Percentiles rank a stretch among this genome's conserved stretches.
Evolutionary conservation across 1,140 invertebrate species (phyloP).

Genomic region (Eumeta japonica): DNA sequence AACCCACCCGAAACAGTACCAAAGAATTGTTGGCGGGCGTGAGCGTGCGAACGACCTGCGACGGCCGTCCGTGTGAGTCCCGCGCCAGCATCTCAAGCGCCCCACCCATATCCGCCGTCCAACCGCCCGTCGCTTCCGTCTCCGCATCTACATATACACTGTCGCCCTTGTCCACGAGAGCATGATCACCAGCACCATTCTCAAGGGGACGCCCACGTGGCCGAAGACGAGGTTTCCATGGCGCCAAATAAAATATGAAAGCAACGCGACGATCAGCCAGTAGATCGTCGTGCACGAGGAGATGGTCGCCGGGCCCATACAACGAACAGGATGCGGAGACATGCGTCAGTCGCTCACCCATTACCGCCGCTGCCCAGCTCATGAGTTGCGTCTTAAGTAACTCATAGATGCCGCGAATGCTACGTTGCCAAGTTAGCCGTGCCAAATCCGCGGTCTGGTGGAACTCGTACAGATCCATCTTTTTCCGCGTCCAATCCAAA

Average conservation of each 20-base stretch:
- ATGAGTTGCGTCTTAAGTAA: constrained; percentile 60
- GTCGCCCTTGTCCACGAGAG: constrained; percentile 25
- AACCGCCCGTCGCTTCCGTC: constrained; percentile 32
- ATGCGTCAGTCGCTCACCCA: constrained; percentile 60
- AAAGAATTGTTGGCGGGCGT: constrained; percentile 69
- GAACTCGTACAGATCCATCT: constrained; percentile 72
- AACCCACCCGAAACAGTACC: constrained; percentile 68
- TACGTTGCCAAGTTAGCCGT: constrained; percentile 55
- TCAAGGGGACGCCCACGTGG: not conserved
- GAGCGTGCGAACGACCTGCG: constrained; percentile 54
- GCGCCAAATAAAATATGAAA: constrained; percentile 68
- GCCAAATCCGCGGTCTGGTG: constrained; percentile 67
- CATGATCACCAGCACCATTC: too few species aligned
- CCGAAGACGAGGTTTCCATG: constrained; percentile 33
- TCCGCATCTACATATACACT: constrained; percentile 6
- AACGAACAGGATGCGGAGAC: constrained; percentile 71
- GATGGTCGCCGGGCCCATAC: constrained; percentile 70
- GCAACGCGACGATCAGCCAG: constrained; percentile 69
- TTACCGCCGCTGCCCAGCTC: constrained; percentile 62
- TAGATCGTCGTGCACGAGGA: constrained; percentile 73
- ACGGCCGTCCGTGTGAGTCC: constrained; percentile 60
- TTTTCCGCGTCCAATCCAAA: constrained; percentile 64
- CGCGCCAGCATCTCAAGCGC: constrained; percentile 64
- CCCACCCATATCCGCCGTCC: constrained; percentile 64
- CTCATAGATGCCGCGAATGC: constrained; percentile 57